Percentiles rank a stretch among this genome's conserved stretches.
These are phyloP conservation scores for Parus major DNA, from an alignment of 2,113 vertebrate genomes.

Conservation along the genomic window DNA sequence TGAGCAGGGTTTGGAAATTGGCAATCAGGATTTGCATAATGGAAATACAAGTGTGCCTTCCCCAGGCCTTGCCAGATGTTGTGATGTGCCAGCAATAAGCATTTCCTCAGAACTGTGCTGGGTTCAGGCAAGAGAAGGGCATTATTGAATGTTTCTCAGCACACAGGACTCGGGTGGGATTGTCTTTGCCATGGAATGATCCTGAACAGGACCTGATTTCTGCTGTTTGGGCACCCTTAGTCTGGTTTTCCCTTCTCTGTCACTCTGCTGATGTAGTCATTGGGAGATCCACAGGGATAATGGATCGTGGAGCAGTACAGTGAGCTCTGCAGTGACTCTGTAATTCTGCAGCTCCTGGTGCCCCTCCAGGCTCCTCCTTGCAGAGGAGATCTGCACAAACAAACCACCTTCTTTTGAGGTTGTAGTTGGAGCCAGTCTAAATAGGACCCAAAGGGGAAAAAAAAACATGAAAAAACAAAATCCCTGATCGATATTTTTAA, in stretches of 20 bases:
- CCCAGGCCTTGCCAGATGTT: not conserved
- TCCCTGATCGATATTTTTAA: not conserved
- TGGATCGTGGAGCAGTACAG: not conserved
- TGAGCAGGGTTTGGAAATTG: not conserved
- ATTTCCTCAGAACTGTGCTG: not conserved
- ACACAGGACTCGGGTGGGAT: not conserved
- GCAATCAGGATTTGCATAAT: not conserved
- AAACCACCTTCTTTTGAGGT: not conserved
- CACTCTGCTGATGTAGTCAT: not conserved
- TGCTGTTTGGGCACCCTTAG: not conserved
- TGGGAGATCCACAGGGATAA: not conserved
- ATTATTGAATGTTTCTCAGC: not conserved
- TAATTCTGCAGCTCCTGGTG: not conserved
- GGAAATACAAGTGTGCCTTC: not conserved
- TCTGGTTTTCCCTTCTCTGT: not conserved
- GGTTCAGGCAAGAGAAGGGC: not conserved
- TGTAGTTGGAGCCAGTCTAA: not conserved
- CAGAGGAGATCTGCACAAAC: not conserved
- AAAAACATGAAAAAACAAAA: accelerated
- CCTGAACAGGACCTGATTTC: not conserved
- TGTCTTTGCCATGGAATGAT: not conserved
- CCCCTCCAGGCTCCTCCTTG: not conserved
- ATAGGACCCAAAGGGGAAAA: not conserved
- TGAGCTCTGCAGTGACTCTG: not conserved
- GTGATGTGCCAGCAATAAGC: not conserved